phyloP scores from a whole-genome alignment of 1,140 invertebrate genomes.

The Tachypleus tridentatus region DNA sequence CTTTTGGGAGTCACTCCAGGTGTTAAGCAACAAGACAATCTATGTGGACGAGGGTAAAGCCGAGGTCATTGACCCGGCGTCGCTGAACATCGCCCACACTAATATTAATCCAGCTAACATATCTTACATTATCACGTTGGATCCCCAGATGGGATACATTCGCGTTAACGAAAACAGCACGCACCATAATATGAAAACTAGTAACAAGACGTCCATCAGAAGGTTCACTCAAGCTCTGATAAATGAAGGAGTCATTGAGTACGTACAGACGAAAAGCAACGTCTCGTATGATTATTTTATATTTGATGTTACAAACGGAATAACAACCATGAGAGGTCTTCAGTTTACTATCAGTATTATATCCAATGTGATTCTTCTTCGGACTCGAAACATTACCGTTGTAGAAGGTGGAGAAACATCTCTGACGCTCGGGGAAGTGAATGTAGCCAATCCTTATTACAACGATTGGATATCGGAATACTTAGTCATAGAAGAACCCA shows the following conservation, averaged over 20 bases:
- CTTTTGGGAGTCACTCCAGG: slow-evolving; percentile 68
- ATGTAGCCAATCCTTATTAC: slow-evolving; percentile 50
- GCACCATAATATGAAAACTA: slow-evolving; percentile 6
- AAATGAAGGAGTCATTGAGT: slow-evolving; percentile 63
- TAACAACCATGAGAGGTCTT: slow-evolving; percentile 38
- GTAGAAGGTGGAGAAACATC: slow-evolving; percentile 32
- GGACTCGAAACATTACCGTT: slow-evolving; percentile 31
- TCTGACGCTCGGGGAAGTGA: slow-evolving; percentile 28
- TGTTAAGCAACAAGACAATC: slow-evolving; percentile 49
- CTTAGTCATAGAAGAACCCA: slow-evolving; percentile 54
- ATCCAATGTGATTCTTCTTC: slow-evolving; percentile 30
- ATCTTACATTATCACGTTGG: slow-evolving; percentile 56
- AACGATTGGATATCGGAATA: slow-evolving; percentile 59
- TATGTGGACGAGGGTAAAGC: slow-evolving; percentile 73
- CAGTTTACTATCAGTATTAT: slow-evolving; percentile 38
- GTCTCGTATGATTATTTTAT: slow-evolving; percentile 63
- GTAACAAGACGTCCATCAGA: slow-evolving; percentile 19
- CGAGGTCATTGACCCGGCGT: slow-evolving; percentile 54
- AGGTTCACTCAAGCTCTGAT: slow-evolving; percentile 72
- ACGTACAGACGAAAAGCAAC: slow-evolving; percentile 56
- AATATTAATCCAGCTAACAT: slow-evolving; percentile 74
- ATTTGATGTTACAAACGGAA: slow-evolving; percentile 82
- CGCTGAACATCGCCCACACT: slow-evolving; percentile 67
- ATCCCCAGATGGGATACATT: slow-evolving; percentile 59
- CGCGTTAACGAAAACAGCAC: slow-evolving; percentile 16